Evolutionary conservation across 2,113 vertebrate species (phyloP).

Genomic region (Agelaius phoeniceus): DNA sequence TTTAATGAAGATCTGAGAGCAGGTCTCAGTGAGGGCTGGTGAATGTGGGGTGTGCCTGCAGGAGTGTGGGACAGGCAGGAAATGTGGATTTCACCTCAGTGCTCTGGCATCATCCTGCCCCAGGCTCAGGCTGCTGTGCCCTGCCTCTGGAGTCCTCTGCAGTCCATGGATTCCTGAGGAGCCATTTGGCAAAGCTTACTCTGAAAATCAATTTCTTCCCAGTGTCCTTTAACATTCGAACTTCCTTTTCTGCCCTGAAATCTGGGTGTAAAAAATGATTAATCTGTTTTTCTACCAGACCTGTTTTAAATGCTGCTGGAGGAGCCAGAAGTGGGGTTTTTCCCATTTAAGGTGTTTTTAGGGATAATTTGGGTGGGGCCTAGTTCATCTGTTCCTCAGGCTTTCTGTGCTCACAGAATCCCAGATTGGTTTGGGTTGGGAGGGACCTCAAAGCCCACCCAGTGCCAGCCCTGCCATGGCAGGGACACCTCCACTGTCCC

Average conservation of each 20-base stretch:
- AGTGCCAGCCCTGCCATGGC: neutral
- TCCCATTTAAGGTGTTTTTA: neutral
- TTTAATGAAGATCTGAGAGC: neutral
- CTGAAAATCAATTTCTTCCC: neutral
- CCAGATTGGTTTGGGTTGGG: neutral
- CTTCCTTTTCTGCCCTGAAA: neutral
- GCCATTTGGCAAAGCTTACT: neutral
- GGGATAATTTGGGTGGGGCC: neutral
- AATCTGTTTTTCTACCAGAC: neutral
- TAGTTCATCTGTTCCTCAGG: neutral
- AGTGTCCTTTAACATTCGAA: neutral
- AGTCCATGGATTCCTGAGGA: accelerated
- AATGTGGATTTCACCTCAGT: neutral
- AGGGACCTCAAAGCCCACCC: neutral
- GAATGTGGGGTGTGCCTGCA: neutral
- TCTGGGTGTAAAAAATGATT: neutral
- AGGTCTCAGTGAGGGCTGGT: neutral
- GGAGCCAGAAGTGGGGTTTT: neutral
- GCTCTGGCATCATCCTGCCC: neutral
- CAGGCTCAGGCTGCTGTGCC: neutral
- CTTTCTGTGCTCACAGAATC: neutral
- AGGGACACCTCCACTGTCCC: neutral
- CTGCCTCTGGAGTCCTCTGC: neutral
- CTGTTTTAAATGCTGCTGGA: neutral
- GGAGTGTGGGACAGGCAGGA: neutral